phyloP scores from a whole-genome alignment of 2,797 vertebrate genomes.

The Gastrophryne carolinensis region DNA sequence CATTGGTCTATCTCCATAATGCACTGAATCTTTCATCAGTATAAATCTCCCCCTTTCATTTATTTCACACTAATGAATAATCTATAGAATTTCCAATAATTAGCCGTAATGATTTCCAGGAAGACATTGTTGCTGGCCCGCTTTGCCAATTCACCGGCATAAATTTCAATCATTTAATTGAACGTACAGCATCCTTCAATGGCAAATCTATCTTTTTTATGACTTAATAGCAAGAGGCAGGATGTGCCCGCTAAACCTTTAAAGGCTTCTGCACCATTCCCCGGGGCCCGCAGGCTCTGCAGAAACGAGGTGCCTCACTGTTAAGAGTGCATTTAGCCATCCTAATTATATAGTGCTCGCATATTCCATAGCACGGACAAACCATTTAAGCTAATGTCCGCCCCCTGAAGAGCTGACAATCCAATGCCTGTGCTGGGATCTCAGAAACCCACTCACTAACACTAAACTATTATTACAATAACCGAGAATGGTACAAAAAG shows the following conservation, averaged over 20 bases:
- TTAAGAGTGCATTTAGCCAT: neutral
- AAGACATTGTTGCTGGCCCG: slow-evolving; percentile 35
- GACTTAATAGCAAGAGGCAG: slow-evolving; percentile 25
- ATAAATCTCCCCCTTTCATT: slow-evolving; percentile 30
- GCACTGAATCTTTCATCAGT: slow-evolving; percentile 31
- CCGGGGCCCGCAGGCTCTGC: neutral
- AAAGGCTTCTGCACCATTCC: neutral
- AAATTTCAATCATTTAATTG: slow-evolving; percentile 49
- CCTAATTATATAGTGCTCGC: neutral
- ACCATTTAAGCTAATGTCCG: too few relatives aligned
- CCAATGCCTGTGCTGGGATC: too few relatives aligned
- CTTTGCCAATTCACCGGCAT: slow-evolving; percentile 26
- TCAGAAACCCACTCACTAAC: too few relatives aligned
- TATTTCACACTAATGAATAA: slow-evolving; percentile 46
- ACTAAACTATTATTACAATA: too few relatives aligned
- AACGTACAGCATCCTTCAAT: slow-evolving; percentile 28
- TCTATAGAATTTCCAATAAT: slow-evolving; percentile 50
- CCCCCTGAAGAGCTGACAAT: too few relatives aligned
- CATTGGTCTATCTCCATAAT: neutral
- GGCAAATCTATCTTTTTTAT: slow-evolving; percentile 44
- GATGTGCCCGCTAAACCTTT: slow-evolving; percentile 1
- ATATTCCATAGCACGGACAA: neutral
- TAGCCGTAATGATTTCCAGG: slow-evolving; percentile 49
- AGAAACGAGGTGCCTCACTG: neutral
- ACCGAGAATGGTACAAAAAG: too few relatives aligned